Base-by-base conservation (phyloP, 2,888 invertebrate genomes). In the Hemicrepidius hirtus region DNA sequence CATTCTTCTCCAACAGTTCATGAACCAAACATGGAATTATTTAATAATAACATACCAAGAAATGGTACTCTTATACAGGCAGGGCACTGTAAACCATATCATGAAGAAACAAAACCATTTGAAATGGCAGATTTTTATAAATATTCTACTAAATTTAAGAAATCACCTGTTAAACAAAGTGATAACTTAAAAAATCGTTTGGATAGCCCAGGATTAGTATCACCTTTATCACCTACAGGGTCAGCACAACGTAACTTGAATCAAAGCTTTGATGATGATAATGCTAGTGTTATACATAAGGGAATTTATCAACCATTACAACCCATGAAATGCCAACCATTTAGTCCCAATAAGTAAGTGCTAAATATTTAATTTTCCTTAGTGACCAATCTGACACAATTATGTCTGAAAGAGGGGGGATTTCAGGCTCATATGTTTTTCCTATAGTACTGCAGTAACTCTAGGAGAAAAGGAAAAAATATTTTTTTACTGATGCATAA, bases 121-220 rank as follows among this genome's bases (percentile, higher is more conserved):
- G 98, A 98, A 89, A 97, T 98, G 95, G 94, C 97, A 0, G 98
- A 98, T 86, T 98, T 97, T 86, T 98, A 97, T 86, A 98, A 98
- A 87, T 98, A 98, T 86, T 98, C 97, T 63, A 97, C 97, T 4
- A 97, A 97, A 85, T 96, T 94, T 91, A 97, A 74, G 93, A 96
- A 85, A 69, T 84, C 85, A 6, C 85, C 85, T 18, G 63, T 68
- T 37, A 77, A 79, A 59, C 69, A 73, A 21, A 20, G 59, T 55
- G 66, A 50, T 4, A 60, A 24, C 41, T 13, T 40, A 3, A 50
- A 46, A 28, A 41, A 28, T n/a, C 35, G 16, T 28, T 32, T 18
- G 24, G 73, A 46, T 9, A 70, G 57, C 28, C 9, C 50, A 12
- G 62, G 63, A 7, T n/a, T n/a, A n/a, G 24, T 59, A 46, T 50